Conservation (phyloP, 2,113 vertebrate genomes). For the Tretioscincus oriximinensis region DNA sequence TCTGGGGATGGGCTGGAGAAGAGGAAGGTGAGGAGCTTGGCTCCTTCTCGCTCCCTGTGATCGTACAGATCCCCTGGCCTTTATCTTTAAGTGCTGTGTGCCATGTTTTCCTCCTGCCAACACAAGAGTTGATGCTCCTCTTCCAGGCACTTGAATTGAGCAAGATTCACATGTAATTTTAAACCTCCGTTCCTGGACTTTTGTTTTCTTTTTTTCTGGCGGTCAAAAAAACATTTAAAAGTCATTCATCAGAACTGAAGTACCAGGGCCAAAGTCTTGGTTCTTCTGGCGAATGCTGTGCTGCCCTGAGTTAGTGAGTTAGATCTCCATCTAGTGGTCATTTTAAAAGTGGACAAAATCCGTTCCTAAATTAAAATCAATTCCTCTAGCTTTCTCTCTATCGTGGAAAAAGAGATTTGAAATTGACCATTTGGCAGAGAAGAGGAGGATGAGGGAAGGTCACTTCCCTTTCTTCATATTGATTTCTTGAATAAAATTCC, state of each 20-base stretch:
- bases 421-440: not conserved
- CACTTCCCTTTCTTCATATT: too few species aligned
- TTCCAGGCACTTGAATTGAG: not conserved
- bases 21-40: conserved; percentile 10
- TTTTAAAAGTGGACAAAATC: not conserved
- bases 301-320: not conserved
- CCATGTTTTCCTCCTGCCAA: rapidly evolving
- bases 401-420: not conserved
- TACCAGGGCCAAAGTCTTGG: too few species aligned
- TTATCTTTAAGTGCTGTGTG: not conserved
- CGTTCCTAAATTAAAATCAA: not conserved
- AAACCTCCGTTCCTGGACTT: too few species aligned
- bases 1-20: conserved; percentile 5
- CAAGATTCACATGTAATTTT: too few species aligned
- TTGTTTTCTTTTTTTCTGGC: too few species aligned
- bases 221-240: too few species aligned
- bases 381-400: not conserved
- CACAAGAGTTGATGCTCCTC: not conserved
- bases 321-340: conserved; percentile 8
- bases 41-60: not conserved
- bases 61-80: not conserved
- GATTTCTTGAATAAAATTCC: too few species aligned
- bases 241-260: not conserved
- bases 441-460: not conserved
- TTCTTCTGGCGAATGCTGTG: too few species aligned